Base-by-base conservation (phyloP, 1,140 invertebrate species). In the Capitella teleta region DNA sequence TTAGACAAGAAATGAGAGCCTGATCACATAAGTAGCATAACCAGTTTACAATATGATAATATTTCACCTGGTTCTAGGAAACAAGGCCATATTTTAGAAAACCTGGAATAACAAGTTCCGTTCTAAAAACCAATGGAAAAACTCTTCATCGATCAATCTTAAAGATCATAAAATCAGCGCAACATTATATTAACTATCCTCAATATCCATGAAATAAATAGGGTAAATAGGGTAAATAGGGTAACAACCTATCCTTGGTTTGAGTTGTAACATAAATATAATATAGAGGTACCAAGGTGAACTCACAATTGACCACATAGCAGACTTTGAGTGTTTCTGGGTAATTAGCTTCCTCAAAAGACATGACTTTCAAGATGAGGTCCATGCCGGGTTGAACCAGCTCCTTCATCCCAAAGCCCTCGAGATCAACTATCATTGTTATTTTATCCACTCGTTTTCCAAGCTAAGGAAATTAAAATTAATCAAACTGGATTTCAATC, bases 261-360 rank as follows among this genome's bases (percentile, higher is more conserved):
- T 38, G 21, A 5, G 4, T 5, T 18, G 1, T 5, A 38, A 38
- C 4, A 38, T 16, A 38, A 38, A 34, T 16, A 34, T 34, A 34
- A 10, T 34, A 10, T 38, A 38, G 36, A 5, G 21, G 36, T 38
- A 38, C 21, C 12, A 38, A 5, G 16, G 14, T 40, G 38, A 24
- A 40, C 49, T 23, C 10, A 51, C 49, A 38, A 23, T 51, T 51
- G 18, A 51, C 12, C 12, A 51, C 26, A 19, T 26, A 51, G 19
- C 24, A 38, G 19, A 26, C n/a, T 18, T 44, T 51, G 6, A 51
- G 16, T 4, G 41, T 44, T 23, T 51, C 49, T 5, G 49, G 49
- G 28, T 51, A 51, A 19, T 51, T 42, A 5, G 49, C 49, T 28
- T 51, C 49, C 25, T 16, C 28, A 14, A 30, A 18, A n/a, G 5